A percentile compares a stretch with the other conserved stretches of the same genome.
phyloP scores from a whole-genome alignment of 2,888 invertebrate species.

The Mylabris sibirica region DNA sequence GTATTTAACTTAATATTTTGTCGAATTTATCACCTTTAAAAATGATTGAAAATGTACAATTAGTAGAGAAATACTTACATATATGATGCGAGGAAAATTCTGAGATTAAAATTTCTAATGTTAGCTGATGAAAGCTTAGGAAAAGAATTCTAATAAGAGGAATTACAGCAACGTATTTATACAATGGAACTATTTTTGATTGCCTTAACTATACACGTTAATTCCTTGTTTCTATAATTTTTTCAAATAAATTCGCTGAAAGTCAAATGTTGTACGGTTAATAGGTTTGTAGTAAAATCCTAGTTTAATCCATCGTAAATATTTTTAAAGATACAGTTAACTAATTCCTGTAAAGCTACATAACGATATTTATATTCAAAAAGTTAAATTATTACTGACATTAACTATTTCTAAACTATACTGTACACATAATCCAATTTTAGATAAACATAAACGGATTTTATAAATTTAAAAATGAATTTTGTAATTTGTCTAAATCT shows the following conservation, averaged over 20 bases:
- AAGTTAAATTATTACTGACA: constrained; percentile 5
- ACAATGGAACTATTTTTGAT: not conserved
- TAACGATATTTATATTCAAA: not conserved
- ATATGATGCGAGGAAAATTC: no score
- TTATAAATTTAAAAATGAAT: no score
- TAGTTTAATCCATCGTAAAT: not conserved
- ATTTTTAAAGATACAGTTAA: not conserved
- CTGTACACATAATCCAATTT: not conserved
- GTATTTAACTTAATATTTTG: no score
- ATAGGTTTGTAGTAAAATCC: not conserved
- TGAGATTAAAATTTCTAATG: no score
- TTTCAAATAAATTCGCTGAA: not conserved
- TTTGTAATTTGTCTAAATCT: not conserved
- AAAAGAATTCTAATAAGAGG: not conserved
- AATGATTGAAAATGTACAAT: no score
- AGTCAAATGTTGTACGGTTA: not conserved
- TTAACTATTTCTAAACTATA: not conserved
- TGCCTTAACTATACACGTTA: not conserved
- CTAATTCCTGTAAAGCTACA: not conserved
- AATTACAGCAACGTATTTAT: no score
- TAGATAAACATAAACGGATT: not conserved
- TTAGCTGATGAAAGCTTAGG: no score
- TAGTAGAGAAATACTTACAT: no score
- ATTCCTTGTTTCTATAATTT: not conserved
- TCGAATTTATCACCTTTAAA: no score